These are phyloP conservation scores for Platerodrilus igneus DNA, from an alignment of 2,888 invertebrate genomes.

Conservation along the genomic window DNA sequence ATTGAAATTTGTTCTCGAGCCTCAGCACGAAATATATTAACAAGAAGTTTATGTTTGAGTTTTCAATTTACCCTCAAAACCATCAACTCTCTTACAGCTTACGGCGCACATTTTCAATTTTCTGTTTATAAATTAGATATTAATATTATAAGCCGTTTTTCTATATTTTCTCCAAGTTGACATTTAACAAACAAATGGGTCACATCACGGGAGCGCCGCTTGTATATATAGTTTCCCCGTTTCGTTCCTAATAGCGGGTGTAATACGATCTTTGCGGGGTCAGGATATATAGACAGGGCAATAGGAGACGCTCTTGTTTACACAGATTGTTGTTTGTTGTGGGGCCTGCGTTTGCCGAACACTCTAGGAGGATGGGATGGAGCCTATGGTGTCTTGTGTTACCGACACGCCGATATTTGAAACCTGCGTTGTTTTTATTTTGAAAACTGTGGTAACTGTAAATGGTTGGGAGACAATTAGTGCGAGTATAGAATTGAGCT, in stretches of 20 bases:
- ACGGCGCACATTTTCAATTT: constrained; percentile 18
- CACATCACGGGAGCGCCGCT: too few species aligned
- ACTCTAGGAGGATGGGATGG: constrained; percentile 23
- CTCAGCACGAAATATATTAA: constrained; percentile 30
- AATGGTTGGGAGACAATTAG: constrained; percentile 12
- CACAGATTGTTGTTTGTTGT: constrained; percentile 29
- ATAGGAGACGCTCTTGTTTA: constrained; percentile 26
- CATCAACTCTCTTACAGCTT: too few species aligned
- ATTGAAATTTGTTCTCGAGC: constrained; percentile 39
- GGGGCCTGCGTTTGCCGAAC: constrained; percentile 27
- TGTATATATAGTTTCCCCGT: constrained; percentile 10
- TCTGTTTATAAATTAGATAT: constrained; percentile 25
- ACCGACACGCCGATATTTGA: constrained; percentile 24
- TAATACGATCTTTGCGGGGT: constrained; percentile 21
- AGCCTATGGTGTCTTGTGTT: constrained; percentile 22
- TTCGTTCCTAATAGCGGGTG: too few species aligned
- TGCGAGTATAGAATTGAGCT: too few species aligned
- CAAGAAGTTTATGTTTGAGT: constrained; percentile 30
- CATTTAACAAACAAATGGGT: too few species aligned
- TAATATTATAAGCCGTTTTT: constrained; percentile 16
- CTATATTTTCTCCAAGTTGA: constrained; percentile 6
- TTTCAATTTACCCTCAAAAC: too few species aligned
- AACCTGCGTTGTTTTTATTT: constrained; percentile 21
- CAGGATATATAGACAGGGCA: constrained; percentile 21
- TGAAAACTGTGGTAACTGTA: constrained; percentile 16